Conservation (phyloP, 2,888 invertebrate genomes). For the Eutolmus rufibarbis region DNA sequence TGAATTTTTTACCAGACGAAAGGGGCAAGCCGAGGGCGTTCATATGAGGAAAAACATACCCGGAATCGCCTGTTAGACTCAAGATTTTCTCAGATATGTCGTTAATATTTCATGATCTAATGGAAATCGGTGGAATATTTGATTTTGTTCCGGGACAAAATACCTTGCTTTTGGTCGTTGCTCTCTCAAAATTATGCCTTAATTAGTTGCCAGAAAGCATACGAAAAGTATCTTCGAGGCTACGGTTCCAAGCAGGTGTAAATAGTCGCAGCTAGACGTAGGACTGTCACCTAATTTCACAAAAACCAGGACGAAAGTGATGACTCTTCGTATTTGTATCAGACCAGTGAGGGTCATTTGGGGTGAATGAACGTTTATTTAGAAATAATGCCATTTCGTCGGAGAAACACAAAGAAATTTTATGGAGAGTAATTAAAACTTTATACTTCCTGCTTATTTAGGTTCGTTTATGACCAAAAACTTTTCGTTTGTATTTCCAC, state of each 20-base stretch:
- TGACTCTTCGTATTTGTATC: neutral
- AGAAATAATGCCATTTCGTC: neutral
- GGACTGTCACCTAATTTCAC: neutral
- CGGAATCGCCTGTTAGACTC: neutral
- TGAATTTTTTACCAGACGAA: slow-evolving; percentile 12
- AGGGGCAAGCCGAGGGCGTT: neutral
- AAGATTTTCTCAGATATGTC: slow-evolving; percentile 5
- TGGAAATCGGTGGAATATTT: slow-evolving; percentile 26
- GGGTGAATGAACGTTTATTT: neutral
- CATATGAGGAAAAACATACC: neutral
- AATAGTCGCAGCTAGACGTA: neutral
- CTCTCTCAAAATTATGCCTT: neutral
- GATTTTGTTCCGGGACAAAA: neutral
- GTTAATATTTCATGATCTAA: slow-evolving; percentile 19
- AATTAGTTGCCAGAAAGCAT: neutral
- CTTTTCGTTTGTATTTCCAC: neutral
- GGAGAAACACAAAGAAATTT: neutral
- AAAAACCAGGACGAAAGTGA: neutral
- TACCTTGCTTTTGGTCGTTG: neutral
- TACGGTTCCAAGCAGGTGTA: neutral
- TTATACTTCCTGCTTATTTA: neutral
- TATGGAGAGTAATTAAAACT: neutral
- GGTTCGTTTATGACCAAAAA: neutral
- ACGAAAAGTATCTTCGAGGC: neutral
- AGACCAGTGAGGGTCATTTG: neutral